A percentile compares a stretch with the other conserved stretches of the same genome.
Conservation (phyloP, 2,888 invertebrate genomes). For the Meteorus cinctellus region DNA sequence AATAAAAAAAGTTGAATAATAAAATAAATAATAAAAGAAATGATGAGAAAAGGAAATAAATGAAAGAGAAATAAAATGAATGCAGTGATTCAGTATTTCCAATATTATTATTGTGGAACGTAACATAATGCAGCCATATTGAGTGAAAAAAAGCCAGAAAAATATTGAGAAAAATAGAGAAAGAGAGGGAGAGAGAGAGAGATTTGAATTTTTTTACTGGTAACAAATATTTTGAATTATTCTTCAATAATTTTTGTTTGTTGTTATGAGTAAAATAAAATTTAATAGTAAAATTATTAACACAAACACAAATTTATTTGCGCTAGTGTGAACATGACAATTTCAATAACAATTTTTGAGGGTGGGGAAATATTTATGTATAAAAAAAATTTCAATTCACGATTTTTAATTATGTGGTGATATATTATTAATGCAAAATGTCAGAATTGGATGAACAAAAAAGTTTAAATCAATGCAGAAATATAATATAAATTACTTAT, state of each 20-base stretch:
- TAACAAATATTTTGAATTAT: conserved; percentile 8
- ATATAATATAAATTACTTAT: conserved; percentile 9
- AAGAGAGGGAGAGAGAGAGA: neutral
- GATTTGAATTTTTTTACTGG: conserved; percentile 6
- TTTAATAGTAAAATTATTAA: neutral
- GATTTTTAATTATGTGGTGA: neutral
- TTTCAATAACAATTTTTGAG: neutral
- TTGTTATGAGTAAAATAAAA: neutral
- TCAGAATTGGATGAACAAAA: neutral
- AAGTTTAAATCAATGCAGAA: conserved; percentile 10
- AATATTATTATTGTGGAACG: conserved; percentile 56
- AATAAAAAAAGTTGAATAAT: too few relatives aligned
- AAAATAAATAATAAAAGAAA: too few relatives aligned
- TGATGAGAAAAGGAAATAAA: conserved; percentile 2
- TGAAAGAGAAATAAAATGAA: conserved; percentile 26
- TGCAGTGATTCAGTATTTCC: conserved; percentile 63
- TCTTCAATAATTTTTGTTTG: neutral
- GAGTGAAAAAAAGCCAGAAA: conserved; percentile 5
- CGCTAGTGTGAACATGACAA: neutral
- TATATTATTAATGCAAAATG: neutral
- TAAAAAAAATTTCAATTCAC: neutral
- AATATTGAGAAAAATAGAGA: neutral
- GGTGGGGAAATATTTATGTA: neutral
- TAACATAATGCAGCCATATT: conserved; percentile 35
- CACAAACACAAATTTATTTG: neutral